Conservation (phyloP, 92 coral and sea anemone genomes). For the Umimayanthus kanabou region DNA sequence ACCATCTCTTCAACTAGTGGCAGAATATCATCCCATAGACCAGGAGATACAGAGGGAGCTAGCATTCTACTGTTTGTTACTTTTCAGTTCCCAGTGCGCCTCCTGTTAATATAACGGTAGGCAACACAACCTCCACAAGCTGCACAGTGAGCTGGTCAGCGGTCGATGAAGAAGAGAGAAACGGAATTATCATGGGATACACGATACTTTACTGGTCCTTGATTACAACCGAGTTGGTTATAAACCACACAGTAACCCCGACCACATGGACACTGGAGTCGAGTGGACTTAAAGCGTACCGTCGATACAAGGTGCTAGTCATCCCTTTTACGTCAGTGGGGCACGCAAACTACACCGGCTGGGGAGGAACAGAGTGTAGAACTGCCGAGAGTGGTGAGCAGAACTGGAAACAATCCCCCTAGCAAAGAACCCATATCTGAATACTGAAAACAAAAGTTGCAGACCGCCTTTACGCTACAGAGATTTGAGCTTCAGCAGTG, state of each 20-base stretch:
- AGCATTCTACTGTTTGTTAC: not conserved
- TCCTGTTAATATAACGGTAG: slow-evolving; percentile 3
- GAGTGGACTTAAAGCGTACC: not conserved
- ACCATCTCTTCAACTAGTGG: not conserved
- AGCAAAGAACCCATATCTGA: not conserved
- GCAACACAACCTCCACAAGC: slow-evolving; percentile 11
- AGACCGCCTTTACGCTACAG: too few species aligned
- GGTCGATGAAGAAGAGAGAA: not conserved
- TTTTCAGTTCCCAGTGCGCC: slow-evolving; percentile 24
- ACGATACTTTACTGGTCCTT: not conserved
- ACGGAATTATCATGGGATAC: slow-evolving; percentile 36
- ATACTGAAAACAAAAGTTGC: too few species aligned
- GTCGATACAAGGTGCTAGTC: not conserved
- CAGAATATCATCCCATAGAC: not conserved
- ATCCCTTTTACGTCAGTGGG: slow-evolving; percentile 18
- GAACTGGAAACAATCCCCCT: not conserved
- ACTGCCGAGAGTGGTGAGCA: slow-evolving; percentile 13
- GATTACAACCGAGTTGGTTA: not conserved
- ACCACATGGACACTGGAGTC: not conserved
- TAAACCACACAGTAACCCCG: not conserved
- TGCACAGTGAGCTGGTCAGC: slow-evolving; percentile 34
- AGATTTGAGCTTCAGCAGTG: too few species aligned
- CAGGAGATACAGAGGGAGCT: too few species aligned
- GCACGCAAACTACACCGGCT: slow-evolving; percentile 13
- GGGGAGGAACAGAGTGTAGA: not conserved